Evolutionary conservation across 2,113 vertebrate species (phyloP).

Genomic region (Brienomyrus brachyistius): DNA sequence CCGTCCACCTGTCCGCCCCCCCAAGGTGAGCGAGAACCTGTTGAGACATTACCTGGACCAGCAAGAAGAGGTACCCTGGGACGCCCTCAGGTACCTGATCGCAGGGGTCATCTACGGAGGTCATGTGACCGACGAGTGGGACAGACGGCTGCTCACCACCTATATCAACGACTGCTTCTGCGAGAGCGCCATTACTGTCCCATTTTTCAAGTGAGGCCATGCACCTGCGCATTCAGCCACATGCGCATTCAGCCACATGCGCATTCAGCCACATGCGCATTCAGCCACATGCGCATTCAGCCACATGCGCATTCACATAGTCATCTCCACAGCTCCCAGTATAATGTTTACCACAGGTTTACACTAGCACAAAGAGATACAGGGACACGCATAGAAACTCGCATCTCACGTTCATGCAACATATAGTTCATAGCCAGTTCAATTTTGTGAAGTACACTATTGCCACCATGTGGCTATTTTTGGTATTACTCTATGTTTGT

Average conservation of each 20-base stretch:
- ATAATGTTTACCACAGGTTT: not conserved
- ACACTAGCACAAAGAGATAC: not conserved
- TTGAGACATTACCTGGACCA: slow-evolving; percentile 75
- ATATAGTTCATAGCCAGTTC: not conserved
- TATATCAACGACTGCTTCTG: slow-evolving; percentile 83
- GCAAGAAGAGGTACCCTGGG: slow-evolving; percentile 80
- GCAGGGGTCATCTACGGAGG: slow-evolving; percentile 77
- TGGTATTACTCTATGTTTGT: not conserved
- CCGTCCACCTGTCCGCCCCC: too few species aligned
- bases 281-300: too few species aligned
- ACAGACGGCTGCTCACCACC: slow-evolving; percentile 73
- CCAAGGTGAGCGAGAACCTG: slow-evolving; percentile 77
- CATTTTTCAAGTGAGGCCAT: slow-evolving; percentile 64
- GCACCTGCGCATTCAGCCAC: not conserved
- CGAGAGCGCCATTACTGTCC: slow-evolving; percentile 56
- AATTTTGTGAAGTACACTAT: slow-evolving; percentile 11
- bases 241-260: not conserved
- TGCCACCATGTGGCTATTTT: slow-evolving; percentile 8
- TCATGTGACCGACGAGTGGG: slow-evolving; percentile 81
- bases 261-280: too few species aligned
- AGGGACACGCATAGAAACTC: not conserved
- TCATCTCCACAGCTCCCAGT: slow-evolving; percentile 3
- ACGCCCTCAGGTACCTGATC: slow-evolving; percentile 78
- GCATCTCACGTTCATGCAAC: not conserved
- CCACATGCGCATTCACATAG: not conserved